Base-by-base conservation (phyloP, 2,888 invertebrate species). In the Hydriomena furcata region DNA sequence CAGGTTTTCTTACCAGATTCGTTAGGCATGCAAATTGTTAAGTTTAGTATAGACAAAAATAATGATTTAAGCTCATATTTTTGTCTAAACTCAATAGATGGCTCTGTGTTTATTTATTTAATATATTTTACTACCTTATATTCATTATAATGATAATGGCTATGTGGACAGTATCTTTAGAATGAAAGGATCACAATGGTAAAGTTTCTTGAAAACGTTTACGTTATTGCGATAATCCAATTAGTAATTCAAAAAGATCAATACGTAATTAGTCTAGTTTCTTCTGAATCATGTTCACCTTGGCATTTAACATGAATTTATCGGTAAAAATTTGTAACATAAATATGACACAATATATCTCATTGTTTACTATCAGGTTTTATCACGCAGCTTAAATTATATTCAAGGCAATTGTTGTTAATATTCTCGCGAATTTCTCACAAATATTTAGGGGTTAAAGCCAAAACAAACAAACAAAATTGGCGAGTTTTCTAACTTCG, bases 221-320 rank as follows among this genome's bases (percentile, higher is more conserved):
- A 21, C 10, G 30, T 25, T 23, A 12, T 43, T 47, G 45, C 47
- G 12, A 45, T 44, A 43, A 43, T 47, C 38, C 52, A 52, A 46
- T 52, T 52, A 52, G 52, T 27, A 32, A 37, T 21, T 32, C 40
- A 36, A 36, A 53, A 43, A 47, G 47, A 55, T 52, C 46, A 51
- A 57, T 60, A 46, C 43, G 36, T 55, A 56, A 54, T 53, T 52
- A 55, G 42, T 41, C 46, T 25, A 46, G 30, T 42, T 36, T 30
- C 46, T 50, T 40, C 47, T 35, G 45, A 50, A 51, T 48, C 27
- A 44, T 50, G 49, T 45, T 36, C 42, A 20, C 58, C 61, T 60
- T 61, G 59, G 56, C 56, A 60, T 60, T 59, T 61, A 56, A 54
- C 52, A 35, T 34, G 13, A 52, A 51, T 59, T 55, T 61, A 50